Evolutionary conservation across 2,888 invertebrate species (phyloP).

Genomic region (Stenchaetothrips biformis): DNA sequence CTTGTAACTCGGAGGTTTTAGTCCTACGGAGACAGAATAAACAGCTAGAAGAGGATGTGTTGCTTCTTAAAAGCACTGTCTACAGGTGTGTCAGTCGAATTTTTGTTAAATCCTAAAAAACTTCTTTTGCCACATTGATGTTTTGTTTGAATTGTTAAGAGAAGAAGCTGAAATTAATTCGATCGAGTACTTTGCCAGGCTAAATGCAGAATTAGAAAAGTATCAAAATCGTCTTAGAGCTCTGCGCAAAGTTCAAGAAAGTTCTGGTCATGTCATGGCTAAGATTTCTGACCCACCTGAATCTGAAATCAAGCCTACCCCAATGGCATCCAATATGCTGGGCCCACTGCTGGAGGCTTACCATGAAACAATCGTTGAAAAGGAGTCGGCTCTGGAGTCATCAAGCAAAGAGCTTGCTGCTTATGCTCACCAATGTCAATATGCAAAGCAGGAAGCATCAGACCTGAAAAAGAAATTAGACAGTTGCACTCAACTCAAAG

Average conservation of each 20-base stretch:
- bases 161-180: background rate
- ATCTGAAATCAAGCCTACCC: background rate
- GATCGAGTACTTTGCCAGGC: conserved; percentile 45
- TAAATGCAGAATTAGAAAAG: conserved; percentile 70
- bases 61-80: background rate
- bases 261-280: background rate
- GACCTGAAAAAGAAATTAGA: background rate
- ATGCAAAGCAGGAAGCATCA: background rate
- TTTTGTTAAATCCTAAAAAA: background rate
- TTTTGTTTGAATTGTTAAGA: background rate
- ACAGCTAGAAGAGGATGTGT: conserved; percentile 1
- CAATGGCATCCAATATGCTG: conserved; percentile 41
- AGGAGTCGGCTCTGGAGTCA: conserved; percentile 47
- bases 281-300: background rate
- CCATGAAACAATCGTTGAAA: conserved; percentile 70
- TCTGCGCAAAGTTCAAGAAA: background rate
- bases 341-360: conserved; percentile 71
- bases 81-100: background rate
- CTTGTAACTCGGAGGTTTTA: background rate
- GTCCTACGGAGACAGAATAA: background rate
- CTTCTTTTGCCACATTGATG: background rate
- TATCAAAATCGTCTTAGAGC: conserved; percentile 59
- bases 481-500: background rate
- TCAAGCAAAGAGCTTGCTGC: background rate
- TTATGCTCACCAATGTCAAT: background rate